phyloP scores from a whole-genome alignment of 64 coral and sea anemone species.

The Astreopora myriophthalma region DNA sequence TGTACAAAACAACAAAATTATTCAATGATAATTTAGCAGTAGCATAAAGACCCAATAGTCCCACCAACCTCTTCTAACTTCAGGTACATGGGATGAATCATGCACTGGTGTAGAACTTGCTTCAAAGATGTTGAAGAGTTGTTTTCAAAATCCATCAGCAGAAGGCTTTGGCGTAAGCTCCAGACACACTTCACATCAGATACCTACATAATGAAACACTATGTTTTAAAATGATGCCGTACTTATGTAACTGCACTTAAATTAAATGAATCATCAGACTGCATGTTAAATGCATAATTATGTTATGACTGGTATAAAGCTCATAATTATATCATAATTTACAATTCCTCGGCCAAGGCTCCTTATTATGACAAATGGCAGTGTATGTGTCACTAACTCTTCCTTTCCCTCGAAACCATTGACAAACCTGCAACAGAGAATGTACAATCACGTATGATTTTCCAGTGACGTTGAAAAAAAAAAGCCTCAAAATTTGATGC shows the following conservation, averaged over 20 bases:
- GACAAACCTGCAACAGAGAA: slow-evolving; percentile 72
- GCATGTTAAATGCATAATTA: background rate
- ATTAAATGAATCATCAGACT: too few species aligned
- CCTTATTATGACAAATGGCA: slow-evolving; percentile 81
- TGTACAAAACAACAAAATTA: too few species aligned
- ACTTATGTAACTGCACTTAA: too few species aligned
- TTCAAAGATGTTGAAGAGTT: slow-evolving; percentile 85
- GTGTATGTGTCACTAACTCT: slow-evolving; percentile 86
- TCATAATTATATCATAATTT: slow-evolving; percentile 15
- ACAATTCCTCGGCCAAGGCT: slow-evolving; percentile 74
- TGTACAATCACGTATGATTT: background rate
- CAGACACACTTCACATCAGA: slow-evolving; percentile 91
- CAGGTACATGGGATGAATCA: slow-evolving; percentile 89
- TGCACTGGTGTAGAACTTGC: slow-evolving; percentile 83
- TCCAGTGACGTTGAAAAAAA: too few species aligned
- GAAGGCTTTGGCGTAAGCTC: slow-evolving; percentile 82
- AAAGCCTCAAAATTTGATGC: too few species aligned
- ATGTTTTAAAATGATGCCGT: too few species aligned
- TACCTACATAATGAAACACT: too few species aligned
- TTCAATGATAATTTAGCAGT: background rate
- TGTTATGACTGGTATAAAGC: too few species aligned
- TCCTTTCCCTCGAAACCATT: slow-evolving; percentile 95
- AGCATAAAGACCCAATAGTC: background rate
- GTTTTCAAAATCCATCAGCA: slow-evolving; percentile 95
- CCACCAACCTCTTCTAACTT: slow-evolving; percentile 82